Percentiles rank a stretch among this genome's conserved stretches.
Conservation (phyloP, 2,797 vertebrate genomes). For the Pseudochromis fuscus region DNA sequence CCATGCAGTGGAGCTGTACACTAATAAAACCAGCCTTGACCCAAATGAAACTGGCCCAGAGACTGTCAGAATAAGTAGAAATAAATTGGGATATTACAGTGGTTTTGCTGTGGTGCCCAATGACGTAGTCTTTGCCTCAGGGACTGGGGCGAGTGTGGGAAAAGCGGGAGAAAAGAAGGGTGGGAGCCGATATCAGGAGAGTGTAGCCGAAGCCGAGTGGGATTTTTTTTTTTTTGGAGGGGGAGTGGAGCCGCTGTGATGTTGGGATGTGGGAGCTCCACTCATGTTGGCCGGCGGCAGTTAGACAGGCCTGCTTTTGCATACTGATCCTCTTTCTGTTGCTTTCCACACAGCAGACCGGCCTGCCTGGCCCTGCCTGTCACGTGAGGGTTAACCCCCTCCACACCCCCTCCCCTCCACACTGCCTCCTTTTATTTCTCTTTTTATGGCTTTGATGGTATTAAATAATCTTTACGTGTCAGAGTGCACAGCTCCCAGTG, state of each 20-base stretch:
- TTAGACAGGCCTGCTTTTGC: slow-evolving; percentile 58
- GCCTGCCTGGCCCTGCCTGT: slow-evolving; percentile 24
- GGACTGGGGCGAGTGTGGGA: slow-evolving; percentile 85
- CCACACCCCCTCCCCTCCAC: slow-evolving; percentile 31
- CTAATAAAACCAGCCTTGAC: slow-evolving; percentile 69
- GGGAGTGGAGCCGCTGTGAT: slow-evolving; percentile 78
- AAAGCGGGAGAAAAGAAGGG: slow-evolving; percentile 77
- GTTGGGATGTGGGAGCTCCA: slow-evolving; percentile 71
- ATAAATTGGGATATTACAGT: slow-evolving; percentile 80
- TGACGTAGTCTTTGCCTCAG: slow-evolving; percentile 78
- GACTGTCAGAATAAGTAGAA: slow-evolving; percentile 75
- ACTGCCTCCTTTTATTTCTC: slow-evolving; percentile 74
- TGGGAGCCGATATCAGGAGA: slow-evolving; percentile 79
- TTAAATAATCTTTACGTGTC: slow-evolving; percentile 88
- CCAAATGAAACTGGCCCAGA: slow-evolving; percentile 69
- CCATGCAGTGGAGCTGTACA: slow-evolving; percentile 34
- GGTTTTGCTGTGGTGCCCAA: slow-evolving; percentile 80
- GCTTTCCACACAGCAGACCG: slow-evolving; percentile 28
- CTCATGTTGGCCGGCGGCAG: slow-evolving; percentile 63
- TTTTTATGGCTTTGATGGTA: slow-evolving; percentile 86
- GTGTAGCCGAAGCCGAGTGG: slow-evolving; percentile 60
- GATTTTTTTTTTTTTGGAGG: slow-evolving; percentile 44
- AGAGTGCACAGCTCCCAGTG: slow-evolving; percentile 78
- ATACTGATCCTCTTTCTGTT: slow-evolving; percentile 70
- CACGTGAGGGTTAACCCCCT: slow-evolving; percentile 64